Evolutionary conservation across 2,888 invertebrate species (phyloP).

Genomic region (Oxycera nigricornis): DNA sequence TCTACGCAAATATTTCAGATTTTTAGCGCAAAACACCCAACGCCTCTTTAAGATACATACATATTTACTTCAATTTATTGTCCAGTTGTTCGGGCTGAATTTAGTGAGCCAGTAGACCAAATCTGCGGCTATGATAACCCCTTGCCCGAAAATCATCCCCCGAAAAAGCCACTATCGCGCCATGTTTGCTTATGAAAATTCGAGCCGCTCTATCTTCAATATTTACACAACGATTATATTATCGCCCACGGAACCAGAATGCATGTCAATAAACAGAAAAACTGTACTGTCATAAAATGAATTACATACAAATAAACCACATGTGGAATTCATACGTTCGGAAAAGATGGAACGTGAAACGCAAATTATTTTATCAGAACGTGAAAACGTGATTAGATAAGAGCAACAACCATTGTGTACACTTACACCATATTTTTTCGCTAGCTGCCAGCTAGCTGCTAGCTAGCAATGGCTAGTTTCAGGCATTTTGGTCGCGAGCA

Average conservation of each 20-base stretch:
- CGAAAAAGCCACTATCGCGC: too few species aligned
- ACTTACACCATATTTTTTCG: not conserved
- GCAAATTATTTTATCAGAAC: conserved; percentile 31
- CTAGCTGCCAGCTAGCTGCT: not conserved
- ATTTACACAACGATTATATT: conserved; percentile 26
- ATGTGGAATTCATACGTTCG: not conserved
- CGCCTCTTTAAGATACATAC: too few species aligned
- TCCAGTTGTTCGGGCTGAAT: too few species aligned
- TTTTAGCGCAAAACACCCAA: too few species aligned
- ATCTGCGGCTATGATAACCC: too few species aligned
- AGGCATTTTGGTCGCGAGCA: not conserved
- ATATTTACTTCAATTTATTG: too few species aligned
- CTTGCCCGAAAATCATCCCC: too few species aligned
- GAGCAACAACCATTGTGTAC: not conserved
- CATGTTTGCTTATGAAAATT: not conserved
- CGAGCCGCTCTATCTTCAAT: not conserved
- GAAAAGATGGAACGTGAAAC: conserved; percentile 2
- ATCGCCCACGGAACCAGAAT: conserved; percentile 44
- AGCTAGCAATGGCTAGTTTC: not conserved
- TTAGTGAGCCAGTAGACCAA: too few species aligned
- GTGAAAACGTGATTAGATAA: conserved; percentile 32
- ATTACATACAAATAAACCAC: conserved; percentile 9
- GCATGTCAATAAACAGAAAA: conserved; percentile 32
- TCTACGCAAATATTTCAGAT: too few species aligned
- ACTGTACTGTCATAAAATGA: conserved; percentile 5